Evolutionary conservation across 2,797 vertebrate species (phyloP).

Genomic region (Meriones psammophilus): DNA sequence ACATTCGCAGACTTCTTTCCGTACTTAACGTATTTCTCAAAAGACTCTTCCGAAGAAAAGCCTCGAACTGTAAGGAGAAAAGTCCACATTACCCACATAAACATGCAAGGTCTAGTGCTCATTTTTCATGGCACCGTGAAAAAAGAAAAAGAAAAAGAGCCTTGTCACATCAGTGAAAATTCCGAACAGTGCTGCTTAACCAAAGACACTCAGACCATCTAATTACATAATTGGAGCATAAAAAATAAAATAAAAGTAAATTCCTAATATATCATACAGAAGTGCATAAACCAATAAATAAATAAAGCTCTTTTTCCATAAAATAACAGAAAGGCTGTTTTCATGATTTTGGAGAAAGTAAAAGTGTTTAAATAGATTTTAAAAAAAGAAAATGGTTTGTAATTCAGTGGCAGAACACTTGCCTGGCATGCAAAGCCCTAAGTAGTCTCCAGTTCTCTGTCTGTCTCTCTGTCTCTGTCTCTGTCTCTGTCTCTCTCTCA

Average conservation of each 20-base stretch:
- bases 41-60: slow-evolving; percentile 93
- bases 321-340: neutral
- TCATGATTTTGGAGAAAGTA: neutral
- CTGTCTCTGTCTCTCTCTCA: neutral
- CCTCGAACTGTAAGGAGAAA: slow-evolving; percentile 89
- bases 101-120: neutral
- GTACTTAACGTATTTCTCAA: slow-evolving; percentile 92
- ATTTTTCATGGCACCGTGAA: neutral
- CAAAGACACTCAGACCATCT: neutral
- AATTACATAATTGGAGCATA: neutral
- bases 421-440: neutral
- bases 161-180: neutral
- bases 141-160: neutral
- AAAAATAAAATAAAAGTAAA: neutral
- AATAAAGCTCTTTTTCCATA: neutral
- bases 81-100: accelerated
- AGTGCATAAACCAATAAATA: neutral
- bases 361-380: neutral
- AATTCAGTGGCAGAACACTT: neutral
- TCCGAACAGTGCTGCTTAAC: slow-evolving; percentile 10
- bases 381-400: neutral
- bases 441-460: neutral
- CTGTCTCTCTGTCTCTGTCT: neutral
- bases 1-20: slow-evolving; percentile 89
- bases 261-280: neutral